Conservation (phyloP, 1,140 invertebrate species). For the Cydia splendana region DNA sequence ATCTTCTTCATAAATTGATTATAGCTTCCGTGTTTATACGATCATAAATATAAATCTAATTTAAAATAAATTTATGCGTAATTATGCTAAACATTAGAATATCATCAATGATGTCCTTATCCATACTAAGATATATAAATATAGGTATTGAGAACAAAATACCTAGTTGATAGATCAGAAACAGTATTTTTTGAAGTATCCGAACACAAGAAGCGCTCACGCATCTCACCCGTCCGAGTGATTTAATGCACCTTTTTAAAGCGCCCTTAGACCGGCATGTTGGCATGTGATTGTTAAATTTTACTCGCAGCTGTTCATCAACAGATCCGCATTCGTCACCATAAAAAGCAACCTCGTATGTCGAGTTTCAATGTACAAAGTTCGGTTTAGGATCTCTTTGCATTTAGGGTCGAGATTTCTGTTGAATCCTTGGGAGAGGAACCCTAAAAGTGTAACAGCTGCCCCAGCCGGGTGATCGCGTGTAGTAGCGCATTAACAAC, state of each 20-base stretch:
- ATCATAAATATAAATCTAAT: constrained; percentile 3
- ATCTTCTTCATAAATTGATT: neutral
- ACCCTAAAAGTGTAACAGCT: constrained; percentile 34
- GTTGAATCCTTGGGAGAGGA: neutral
- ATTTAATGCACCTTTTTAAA: constrained; percentile 28
- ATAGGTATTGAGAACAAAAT: neutral
- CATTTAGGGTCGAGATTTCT: neutral
- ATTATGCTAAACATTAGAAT: neutral
- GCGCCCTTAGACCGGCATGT: constrained; percentile 41
- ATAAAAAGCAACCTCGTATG: constrained; percentile 42
- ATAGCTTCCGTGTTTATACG: neutral
- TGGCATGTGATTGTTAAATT: constrained; percentile 49
- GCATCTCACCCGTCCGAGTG: constrained; percentile 7
- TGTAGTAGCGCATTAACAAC: constrained; percentile 43
- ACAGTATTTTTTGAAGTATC: neutral
- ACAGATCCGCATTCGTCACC: constrained; percentile 49
- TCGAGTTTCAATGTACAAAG: neutral
- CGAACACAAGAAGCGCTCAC: neutral
- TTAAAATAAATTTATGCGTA: neutral
- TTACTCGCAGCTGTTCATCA: constrained; percentile 53
- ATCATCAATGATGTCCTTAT: neutral
- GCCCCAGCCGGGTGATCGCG: constrained; percentile 51
- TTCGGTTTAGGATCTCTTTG: constrained; percentile 1
- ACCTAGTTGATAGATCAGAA: neutral
- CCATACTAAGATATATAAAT: neutral